Percentiles rank a stretch among this genome's conserved stretches.
These are phyloP conservation scores for Holacanthus passer DNA, from an alignment of 2,113 vertebrate genomes.

Conservation along the genomic window DNA sequence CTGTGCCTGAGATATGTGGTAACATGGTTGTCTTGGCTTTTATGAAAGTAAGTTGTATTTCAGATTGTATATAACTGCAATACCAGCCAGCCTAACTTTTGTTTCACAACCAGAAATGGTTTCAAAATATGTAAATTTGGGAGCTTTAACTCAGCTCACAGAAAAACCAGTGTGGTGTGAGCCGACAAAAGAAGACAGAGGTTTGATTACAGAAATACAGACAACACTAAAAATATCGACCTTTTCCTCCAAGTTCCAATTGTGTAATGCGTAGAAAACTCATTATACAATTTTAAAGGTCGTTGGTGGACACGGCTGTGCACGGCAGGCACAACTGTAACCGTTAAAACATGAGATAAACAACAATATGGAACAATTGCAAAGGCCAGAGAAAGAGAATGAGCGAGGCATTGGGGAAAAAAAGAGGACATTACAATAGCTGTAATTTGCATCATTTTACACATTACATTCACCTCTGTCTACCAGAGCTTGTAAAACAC, in stretches of 20 bases:
- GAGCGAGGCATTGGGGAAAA: conserved; percentile 48
- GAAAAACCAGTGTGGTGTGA: neutral
- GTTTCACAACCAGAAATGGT: too few relatives aligned
- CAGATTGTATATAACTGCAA: neutral
- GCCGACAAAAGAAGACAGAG: neutral
- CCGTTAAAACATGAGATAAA: conserved; percentile 67
- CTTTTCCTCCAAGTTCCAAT: neutral
- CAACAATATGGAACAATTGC: conserved; percentile 69
- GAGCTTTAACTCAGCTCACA: neutral
- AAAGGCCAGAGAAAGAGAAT: conserved; percentile 56
- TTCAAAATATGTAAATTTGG: conserved; percentile 2
- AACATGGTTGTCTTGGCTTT: neutral
- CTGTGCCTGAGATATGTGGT: neutral
- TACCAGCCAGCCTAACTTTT: neutral
- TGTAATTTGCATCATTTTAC: conserved; percentile 87
- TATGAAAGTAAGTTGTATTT: neutral
- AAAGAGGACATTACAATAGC: conserved; percentile 74
- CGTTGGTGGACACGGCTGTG: conserved; percentile 4
- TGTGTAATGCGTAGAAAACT: conserved; percentile 3
- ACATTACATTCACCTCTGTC: conserved; percentile 82
- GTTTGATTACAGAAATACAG: neutral
- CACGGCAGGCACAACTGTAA: conserved; percentile 32
- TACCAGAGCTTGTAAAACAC: conserved; percentile 75
- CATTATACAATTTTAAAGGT: conserved; percentile 21
- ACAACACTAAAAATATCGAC: neutral